Conservation (phyloP, 2,113 vertebrate species). For the Leptobrachium ailaonicum region DNA sequence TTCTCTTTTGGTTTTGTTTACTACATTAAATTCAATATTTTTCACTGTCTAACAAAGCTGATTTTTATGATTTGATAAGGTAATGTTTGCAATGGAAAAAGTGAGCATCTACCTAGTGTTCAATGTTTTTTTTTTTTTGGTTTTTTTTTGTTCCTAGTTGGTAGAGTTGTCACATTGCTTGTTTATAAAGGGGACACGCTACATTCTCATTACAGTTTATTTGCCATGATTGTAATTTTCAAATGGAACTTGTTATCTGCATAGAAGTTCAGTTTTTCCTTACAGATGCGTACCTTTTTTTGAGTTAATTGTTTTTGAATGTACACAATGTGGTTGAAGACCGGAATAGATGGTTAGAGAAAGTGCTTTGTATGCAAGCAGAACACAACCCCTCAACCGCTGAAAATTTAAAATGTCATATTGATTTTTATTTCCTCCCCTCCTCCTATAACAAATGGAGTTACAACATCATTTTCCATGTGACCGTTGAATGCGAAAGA, state of each 20-base stretch:
- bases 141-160: no score
- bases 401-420: slow-evolving; percentile 57
- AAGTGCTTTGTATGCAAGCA: slow-evolving; percentile 39
- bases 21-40: no score
- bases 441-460: slow-evolving; percentile 44
- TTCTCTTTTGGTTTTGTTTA: no score
- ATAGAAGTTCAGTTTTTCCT: slow-evolving; percentile 55
- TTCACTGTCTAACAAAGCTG: no score
- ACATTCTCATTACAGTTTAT: not conserved
- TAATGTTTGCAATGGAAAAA: no score
- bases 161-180: no score
- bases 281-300: slow-evolving; percentile 68
- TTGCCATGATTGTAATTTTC: slow-evolving; percentile 17
- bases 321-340: slow-evolving; percentile 61
- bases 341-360: slow-evolving; percentile 46
- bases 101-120: no score
- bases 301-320: slow-evolving; percentile 70
- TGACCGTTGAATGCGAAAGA: no score
- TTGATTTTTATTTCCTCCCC: slow-evolving; percentile 50
- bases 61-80: no score
- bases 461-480: slow-evolving; percentile 51
- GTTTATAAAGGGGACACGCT: no score
- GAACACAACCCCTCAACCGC: slow-evolving; percentile 48
- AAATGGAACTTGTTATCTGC: not conserved
- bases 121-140: no score